These are phyloP conservation scores for Lasioglossum figueresi DNA, from an alignment of 2,888 invertebrate species.

Conservation along the genomic window DNA sequence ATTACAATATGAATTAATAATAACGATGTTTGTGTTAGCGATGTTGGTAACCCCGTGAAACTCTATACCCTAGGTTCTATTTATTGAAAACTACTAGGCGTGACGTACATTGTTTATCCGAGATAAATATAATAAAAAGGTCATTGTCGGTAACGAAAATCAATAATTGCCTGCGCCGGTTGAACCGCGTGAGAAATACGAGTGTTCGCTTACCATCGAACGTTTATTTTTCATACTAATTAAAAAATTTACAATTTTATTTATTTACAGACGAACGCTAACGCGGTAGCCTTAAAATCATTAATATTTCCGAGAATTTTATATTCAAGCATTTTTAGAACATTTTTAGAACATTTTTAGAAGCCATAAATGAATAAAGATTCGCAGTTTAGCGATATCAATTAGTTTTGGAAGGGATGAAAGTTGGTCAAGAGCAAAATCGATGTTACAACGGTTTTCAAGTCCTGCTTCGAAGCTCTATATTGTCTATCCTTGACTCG, in stretches of 20 bases:
- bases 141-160: conserved; percentile 22
- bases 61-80: not conserved
- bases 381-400: no score
- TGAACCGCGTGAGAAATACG: conserved; percentile 12
- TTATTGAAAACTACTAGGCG: not conserved
- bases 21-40: not conserved
- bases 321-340: no score
- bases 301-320: no score
- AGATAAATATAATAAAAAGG: conserved; percentile 13
- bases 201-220: not conserved
- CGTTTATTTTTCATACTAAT: not conserved
- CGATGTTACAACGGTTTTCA: no score
- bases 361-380: no score
- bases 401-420: no score
- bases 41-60: not conserved
- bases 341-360: no score
- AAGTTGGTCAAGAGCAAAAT: no score
- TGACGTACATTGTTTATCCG: conserved; percentile 21
- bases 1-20: no score
- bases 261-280: not conserved
- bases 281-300: no score
- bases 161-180: not conserved
- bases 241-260: not conserved
- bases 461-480: not conserved
- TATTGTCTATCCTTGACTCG: conserved; percentile 36